These are phyloP conservation scores for Tethea ocularis DNA, from an alignment of 2,888 invertebrate species.

Conservation along the genomic window DNA sequence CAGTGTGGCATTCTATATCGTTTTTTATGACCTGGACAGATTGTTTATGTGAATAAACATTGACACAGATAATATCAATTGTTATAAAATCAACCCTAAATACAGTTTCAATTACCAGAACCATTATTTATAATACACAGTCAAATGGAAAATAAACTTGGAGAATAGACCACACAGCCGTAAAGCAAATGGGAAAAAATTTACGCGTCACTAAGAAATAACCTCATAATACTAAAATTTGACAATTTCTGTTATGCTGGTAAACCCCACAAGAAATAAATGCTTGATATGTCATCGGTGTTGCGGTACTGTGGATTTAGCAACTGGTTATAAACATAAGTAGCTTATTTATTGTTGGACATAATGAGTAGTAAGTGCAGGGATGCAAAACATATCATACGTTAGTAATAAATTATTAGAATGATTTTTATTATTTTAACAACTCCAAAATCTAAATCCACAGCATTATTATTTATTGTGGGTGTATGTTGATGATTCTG, in stretches of 20 bases:
- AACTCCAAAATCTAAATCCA: conserved; percentile 29
- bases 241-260: conserved; percentile 44
- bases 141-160: conserved; percentile 29
- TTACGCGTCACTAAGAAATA: conserved; percentile 30
- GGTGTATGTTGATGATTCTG: conserved; percentile 29
- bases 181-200: conserved; percentile 34
- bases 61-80: conserved; percentile 50
- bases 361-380: neutral
- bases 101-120: conserved; percentile 25
- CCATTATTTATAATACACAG: conserved; percentile 30
- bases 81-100: conserved; percentile 27
- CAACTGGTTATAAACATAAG: neutral
- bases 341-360: neutral
- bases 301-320: conserved; percentile 5
- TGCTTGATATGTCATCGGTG: conserved; percentile 1
- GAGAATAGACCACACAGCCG: conserved; percentile 71
- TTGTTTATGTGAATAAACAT: conserved; percentile 70
- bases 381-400: neutral
- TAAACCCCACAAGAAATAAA: conserved; percentile 70
- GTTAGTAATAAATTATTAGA: neutral
- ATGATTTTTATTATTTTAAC: conserved; percentile 1
- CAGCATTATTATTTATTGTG: conserved; percentile 51
- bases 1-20: conserved; percentile 76
- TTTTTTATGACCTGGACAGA: conserved; percentile 75
- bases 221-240: conserved; percentile 42